Evolutionary conservation across 2,888 invertebrate species (phyloP), one percentile per base, ranked within the genome.

Genomic region (Hofmannophila pseudospretella): DNA sequence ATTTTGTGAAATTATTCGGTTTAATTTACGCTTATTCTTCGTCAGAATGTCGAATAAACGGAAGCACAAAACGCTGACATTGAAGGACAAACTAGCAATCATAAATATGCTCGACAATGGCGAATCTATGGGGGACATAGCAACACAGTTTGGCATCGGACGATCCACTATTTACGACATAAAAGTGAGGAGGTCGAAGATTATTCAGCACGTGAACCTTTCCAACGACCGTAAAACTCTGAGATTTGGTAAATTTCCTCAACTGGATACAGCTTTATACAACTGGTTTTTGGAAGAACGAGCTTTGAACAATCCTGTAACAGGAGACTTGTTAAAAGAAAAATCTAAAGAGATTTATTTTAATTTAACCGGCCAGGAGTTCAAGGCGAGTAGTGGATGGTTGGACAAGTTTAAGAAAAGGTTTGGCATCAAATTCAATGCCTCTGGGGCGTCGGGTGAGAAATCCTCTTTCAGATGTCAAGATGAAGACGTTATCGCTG

Each of bases 331-430:
- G 32, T 36, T 54, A 38, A 51, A 41, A 45, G 41, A 45, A n/a
- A 60, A 58, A 50, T 55, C 57, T 39, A 53, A 51, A 28, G 47
- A 54, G 42, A 55, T 60, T 45, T 52, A 54, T 50, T 45, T 49
- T 47, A 47, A 53, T 52, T 45, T 47, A 38, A 54, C 51, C 41
- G n/a, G 49, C 49, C 49, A 52, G 50, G 52, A 55, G 46, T 61
- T 64, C 53, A 47, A 48, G 47, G 61, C 57, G 38, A 63, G 58
- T 34, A 43, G 42, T 41, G 58, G 58, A 37, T 63, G 61, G 64
- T 43, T 63, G 31, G 54, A 59, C 46, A 58, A 55, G 43, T 63
- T 65, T 52, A 58, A 62, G 52, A 61, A 52, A 8, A 41, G 61
- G 46, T 53, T 49, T 54, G 55, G 55, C 42, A 58, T 59, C 34